These are phyloP conservation scores for Nephrotoma flavescens DNA, from an alignment of 2,888 invertebrate species.

Conservation along the genomic window DNA sequence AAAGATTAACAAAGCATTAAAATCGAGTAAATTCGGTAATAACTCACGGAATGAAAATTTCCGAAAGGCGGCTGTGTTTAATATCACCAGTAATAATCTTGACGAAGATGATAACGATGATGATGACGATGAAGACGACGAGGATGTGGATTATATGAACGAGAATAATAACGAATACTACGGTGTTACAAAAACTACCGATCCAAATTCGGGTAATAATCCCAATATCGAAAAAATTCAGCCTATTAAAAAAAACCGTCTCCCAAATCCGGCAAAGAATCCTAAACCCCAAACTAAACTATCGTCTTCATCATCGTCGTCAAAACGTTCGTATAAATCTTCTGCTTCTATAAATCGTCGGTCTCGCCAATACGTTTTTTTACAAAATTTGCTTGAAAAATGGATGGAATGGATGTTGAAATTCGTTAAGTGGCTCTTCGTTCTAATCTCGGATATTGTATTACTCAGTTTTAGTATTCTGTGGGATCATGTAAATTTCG, in stretches of 20 bases:
- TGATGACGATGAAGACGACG: neutral
- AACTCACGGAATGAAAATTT: neutral
- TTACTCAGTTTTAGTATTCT: conserved; percentile 46
- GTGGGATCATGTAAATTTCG: conserved; percentile 22
- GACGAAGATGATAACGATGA: conserved; percentile 7
- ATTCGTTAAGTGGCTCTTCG: conserved; percentile 61
- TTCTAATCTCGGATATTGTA: conserved; percentile 64
- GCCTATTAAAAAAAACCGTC: neutral
- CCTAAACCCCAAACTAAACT: neutral
- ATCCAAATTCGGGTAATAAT: neutral
- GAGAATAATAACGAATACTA: conserved; percentile 14
- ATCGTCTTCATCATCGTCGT: neutral
- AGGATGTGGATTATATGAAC: neutral
- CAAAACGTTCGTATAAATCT: conserved; percentile 9
- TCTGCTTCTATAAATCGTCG: conserved; percentile 20
- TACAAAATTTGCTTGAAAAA: conserved; percentile 33
- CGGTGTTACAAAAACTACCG: conserved; percentile 26
- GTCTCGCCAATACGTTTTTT: conserved; percentile 36
- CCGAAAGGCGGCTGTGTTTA: neutral
- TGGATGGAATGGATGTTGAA: conserved; percentile 44
- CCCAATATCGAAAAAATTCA: conserved; percentile 3
- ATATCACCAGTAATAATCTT: neutral
- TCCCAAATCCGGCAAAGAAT: neutral
- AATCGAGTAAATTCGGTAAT: neutral
- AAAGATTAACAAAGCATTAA: neutral